Base-by-base conservation (phyloP, 2,797 vertebrate genomes). In the Rousettus madagascariensis region DNA sequence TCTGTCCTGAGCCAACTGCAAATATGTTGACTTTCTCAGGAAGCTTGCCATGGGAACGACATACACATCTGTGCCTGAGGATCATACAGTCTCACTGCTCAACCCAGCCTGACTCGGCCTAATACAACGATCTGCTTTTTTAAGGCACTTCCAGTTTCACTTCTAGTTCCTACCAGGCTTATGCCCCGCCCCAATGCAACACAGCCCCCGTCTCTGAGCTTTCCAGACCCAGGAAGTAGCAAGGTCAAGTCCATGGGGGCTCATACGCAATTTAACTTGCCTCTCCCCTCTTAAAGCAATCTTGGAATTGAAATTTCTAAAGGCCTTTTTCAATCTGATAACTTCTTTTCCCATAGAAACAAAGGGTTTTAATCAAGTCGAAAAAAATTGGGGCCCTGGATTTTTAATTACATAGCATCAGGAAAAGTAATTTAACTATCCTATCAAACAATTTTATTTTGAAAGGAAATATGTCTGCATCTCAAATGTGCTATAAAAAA, bases 71-170 rank as follows among this genome's bases (percentile, higher is more conserved):
- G 36, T 63, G 71, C 80, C 30, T 41, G 36, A 83, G 79, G 95
- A 79, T 61, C 28, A 9, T 7, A 65, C 30, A 63, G 20, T 77
- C 59, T 91, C 91, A 46, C 30, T 63, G 66, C n/a, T 96, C 80
- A 66, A 8, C 43, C 24, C 77, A 86, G 86, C 55, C 28, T 75
- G 85, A 93, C 53, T 79, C 33, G 3, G 33, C 24, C 55, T 87
- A 65, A 85, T 22, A 41, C 17, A 75, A 69, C 0, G 0, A 85
- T 71, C 43, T 86, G 93, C 43, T 75, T 84, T 78, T 63, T 91
- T 7, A 91, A 94, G 69, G 61, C 75, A 84, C 84, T 95, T 96
- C 53, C 90, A 94, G 72, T 96, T 97, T 95, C 94, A 96, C 83
- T 96, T 97, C 89, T 75, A 49, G 46, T 49, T 91, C 68, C 36